These are phyloP conservation scores for Pyrrhosoma nymphula DNA, from an alignment of 2,888 invertebrate species.

Conservation along the genomic window DNA sequence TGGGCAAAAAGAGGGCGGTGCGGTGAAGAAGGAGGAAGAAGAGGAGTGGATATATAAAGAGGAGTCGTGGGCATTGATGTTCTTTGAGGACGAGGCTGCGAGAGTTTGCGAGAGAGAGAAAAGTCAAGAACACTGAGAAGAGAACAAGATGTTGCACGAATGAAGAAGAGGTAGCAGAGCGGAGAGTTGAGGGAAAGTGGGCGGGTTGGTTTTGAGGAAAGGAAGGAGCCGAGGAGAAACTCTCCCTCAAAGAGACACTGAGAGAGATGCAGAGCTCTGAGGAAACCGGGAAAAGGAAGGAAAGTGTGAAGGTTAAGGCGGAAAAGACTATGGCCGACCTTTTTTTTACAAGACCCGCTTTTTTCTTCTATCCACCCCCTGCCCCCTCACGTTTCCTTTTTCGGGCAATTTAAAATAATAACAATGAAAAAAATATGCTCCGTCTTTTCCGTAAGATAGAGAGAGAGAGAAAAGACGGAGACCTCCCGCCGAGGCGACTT, in stretches of 20 bases:
- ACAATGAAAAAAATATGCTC: not conserved
- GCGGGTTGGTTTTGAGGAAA: no score
- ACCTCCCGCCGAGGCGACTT: not conserved
- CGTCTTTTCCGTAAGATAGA: not conserved
- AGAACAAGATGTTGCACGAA: not conserved
- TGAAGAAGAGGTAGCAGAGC: not conserved
- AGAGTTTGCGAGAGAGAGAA: not conserved
- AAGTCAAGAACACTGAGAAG: not conserved
- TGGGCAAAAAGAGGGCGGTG: not conserved
- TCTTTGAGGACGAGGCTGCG: not conserved
- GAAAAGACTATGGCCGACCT: not conserved
- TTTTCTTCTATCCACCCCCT: not conserved
- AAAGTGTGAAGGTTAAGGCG: not conserved
- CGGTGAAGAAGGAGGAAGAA: not conserved
- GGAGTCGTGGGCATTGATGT: conserved; percentile 41
- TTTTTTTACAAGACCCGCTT: not conserved
- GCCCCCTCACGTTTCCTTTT: not conserved
- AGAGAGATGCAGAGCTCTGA: not conserved
- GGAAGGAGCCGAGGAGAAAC: not conserved
- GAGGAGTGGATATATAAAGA: not conserved
- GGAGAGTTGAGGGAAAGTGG: not conserved
- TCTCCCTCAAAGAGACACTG: not conserved
- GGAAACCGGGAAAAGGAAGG: conserved; percentile 20
- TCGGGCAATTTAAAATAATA: not conserved
- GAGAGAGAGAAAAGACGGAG: not conserved